phyloP scores from a whole-genome alignment of 2,797 vertebrate genomes.

The Ataeniobius toweri region DNA sequence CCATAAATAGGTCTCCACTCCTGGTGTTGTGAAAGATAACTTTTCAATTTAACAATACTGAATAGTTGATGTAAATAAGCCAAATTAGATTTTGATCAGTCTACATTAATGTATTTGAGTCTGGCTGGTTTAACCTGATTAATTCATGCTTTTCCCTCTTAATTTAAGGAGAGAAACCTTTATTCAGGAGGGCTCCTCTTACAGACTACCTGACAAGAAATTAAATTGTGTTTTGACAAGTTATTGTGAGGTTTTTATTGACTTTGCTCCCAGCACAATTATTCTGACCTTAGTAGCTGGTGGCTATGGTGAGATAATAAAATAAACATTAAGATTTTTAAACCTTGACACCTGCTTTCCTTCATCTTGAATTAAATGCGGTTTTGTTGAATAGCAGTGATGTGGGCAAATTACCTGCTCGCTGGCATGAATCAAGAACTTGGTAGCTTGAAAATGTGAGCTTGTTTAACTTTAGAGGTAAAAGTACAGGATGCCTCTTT shows the following conservation, averaged over 20 bases:
- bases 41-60: neutral
- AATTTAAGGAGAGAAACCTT: neutral
- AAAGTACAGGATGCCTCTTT: neutral
- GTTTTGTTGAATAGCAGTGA: neutral
- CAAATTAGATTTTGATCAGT: neutral
- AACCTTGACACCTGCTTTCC: neutral
- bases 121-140: neutral
- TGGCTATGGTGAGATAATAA: too few relatives aligned
- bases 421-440: neutral
- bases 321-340: too few relatives aligned
- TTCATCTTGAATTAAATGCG: constrained; percentile 1
- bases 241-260: too few relatives aligned
- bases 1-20: neutral
- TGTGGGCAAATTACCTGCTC: neutral
- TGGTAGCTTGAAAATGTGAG: neutral
- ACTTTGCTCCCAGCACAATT: too few relatives aligned
- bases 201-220: neutral
- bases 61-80: neutral
- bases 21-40: neutral
- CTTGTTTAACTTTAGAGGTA: neutral
- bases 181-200: neutral
- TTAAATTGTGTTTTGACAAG: too few relatives aligned
- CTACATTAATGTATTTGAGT: neutral
- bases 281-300: too few relatives aligned
- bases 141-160: neutral